Evolutionary conservation across 2,888 invertebrate genomes (phyloP).

Genomic region (Chironomus riparius): DNA sequence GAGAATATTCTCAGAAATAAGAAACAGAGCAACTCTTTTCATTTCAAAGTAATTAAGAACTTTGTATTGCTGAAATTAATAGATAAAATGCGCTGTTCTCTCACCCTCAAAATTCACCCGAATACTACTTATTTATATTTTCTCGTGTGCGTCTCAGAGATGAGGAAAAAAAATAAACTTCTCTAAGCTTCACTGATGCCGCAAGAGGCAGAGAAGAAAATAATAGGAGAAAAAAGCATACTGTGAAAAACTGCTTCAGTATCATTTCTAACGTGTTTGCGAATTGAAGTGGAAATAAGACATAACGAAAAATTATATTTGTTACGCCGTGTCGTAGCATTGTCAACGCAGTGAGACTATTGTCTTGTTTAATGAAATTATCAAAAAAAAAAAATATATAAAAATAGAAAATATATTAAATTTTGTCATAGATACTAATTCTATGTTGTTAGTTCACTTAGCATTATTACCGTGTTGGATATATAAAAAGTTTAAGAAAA

Average conservation of each 20-base stretch:
- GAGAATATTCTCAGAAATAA: too few species aligned
- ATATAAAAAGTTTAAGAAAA: too few species aligned
- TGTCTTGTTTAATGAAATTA: constrained; percentile 16
- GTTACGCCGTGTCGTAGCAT: background rate
- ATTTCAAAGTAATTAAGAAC: too few species aligned
- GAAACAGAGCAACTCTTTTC: too few species aligned
- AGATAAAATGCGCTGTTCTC: too few species aligned
- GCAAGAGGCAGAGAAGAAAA: background rate
- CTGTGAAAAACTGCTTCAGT: constrained; percentile 15
- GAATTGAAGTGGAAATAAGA: constrained; percentile 5
- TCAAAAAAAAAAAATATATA: constrained; percentile 1
- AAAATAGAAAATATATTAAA: background rate
- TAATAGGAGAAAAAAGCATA: background rate
- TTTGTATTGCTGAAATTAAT: too few species aligned
- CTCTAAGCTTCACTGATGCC: background rate
- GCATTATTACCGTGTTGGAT: background rate
- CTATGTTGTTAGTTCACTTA: background rate
- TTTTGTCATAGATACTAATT: background rate
- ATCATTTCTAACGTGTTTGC: constrained; percentile 12
- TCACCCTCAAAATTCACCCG: too few species aligned
- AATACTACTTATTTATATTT: background rate
- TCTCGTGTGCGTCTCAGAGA: background rate
- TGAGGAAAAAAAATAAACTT: background rate
- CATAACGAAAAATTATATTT: background rate
- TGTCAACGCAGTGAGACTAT: background rate